Base-by-base conservation (phyloP, 2,888 invertebrate species). In the Lasioglossum oenotherae region DNA sequence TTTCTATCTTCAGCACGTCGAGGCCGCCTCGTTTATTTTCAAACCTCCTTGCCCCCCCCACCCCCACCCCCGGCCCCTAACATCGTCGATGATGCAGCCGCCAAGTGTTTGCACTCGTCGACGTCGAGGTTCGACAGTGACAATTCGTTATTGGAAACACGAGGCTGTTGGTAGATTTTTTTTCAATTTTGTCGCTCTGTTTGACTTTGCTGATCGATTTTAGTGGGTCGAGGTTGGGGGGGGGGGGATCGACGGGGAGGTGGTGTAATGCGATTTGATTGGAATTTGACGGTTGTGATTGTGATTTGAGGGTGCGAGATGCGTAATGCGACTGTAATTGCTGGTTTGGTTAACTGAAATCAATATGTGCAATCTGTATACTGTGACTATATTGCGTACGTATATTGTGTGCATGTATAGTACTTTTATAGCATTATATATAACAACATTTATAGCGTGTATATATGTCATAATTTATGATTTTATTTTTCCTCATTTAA, bases 71-170 rank as follows among this genome's bases (percentile, higher is more conserved):
- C 31, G 0, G 12, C 64, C 5, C 31, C 2, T n/a, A 23, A 27
- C 27, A 27, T 35, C 27, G n/a, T 49, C 8, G 19, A 46, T 64
- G 57, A 78, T 72, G 41, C 72, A 31, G 60, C 16, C 44, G 4
- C 16, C 67, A 23, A 41, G 74, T 76, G 80, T 80, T 80, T 80
- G 80, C n/a, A 23, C 49, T 41, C n/a, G 41, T 49, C 27, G 69
- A n/a, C 38, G n/a, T 44, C 23, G 41, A 31, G 35, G n/a, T 53
- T 53, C 31, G 31, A 49, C 14, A 35, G 31, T n/a, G 80, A 69
- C 67, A 49, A 77, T 53, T 77, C 76, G 77, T 77, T 80, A 80
- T 53, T 41, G 80, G 77, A 41, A 76, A 49, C 67, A 31, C 31
- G 2, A 16, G 67, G 31, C n/a, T 14, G 38, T 49, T 16, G 67